Evolutionary conservation across 2,888 invertebrate genomes (phyloP).

Genomic region (Andrena minutula): DNA sequence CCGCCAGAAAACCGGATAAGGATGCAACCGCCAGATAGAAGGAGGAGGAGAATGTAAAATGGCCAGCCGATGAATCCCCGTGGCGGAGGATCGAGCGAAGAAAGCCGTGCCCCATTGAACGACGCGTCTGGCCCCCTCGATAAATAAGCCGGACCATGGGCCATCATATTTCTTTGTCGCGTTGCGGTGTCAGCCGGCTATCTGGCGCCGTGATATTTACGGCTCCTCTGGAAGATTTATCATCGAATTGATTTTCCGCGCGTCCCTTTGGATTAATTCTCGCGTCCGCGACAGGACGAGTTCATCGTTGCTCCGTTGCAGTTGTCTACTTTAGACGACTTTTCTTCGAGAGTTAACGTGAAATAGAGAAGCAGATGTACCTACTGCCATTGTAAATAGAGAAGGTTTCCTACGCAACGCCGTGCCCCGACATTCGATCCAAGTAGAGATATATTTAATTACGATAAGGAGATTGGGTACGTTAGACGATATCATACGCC

Average conservation of each 20-base stretch:
- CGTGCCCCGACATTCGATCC: too few relatives aligned
- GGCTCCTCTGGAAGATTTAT: conserved; percentile 71
- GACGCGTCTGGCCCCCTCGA: conserved; percentile 63
- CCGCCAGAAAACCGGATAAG: conserved; percentile 1
- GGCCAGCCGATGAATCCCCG: conserved; percentile 40
- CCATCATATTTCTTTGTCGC: conserved; percentile 79
- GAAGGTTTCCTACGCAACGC: too few relatives aligned
- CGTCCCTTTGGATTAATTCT: conserved; percentile 77
- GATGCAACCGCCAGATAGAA: neutral
- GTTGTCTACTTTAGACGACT: too few relatives aligned
- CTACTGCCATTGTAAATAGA: too few relatives aligned
- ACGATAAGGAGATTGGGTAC: too few relatives aligned
- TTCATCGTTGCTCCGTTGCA: conserved; percentile 6
- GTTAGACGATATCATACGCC: conserved; percentile 17
- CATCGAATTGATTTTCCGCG: conserved; percentile 75
- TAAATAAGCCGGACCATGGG: conserved; percentile 75
- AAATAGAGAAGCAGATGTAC: too few relatives aligned
- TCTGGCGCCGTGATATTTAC: conserved; percentile 62
- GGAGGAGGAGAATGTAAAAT: conserved; percentile 49
- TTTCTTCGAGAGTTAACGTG: neutral
- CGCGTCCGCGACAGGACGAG: conserved; percentile 53
- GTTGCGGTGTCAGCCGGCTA: conserved; percentile 55
- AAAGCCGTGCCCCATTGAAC: conserved; percentile 22
- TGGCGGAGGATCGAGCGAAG: conserved; percentile 9
- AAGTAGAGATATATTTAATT: too few relatives aligned